Evolutionary conservation across 2,888 invertebrate species (phyloP).

Genomic region (Flexamia atlantica): DNA sequence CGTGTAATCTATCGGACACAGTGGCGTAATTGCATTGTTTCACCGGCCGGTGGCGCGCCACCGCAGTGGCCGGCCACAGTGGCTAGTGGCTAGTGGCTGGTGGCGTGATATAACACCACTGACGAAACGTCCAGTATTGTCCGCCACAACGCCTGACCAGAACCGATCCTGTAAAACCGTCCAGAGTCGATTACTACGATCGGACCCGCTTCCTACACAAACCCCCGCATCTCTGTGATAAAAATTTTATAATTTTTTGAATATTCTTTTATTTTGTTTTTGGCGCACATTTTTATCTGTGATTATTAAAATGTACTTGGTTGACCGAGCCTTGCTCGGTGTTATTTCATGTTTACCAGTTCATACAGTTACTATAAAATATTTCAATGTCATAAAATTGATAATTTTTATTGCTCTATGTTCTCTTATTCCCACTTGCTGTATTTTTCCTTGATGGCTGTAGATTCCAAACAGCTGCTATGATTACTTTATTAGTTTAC

Average conservation of each 20-base stretch:
- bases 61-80: neutral
- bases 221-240: neutral
- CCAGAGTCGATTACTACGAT: conserved; percentile 32
- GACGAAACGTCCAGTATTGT: conserved; percentile 12
- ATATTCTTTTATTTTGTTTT: too few species aligned
- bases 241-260: too few species aligned
- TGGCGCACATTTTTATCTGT: neutral
- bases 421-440: too few species aligned
- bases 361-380: too few species aligned
- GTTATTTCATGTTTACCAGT: too few species aligned
- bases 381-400: too few species aligned
- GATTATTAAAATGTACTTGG: too few species aligned
- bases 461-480: too few species aligned
- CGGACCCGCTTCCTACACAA: neutral
- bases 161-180: conserved; percentile 47
- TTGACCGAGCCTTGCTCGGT: too few species aligned
- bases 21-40: conserved; percentile 52
- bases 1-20: neutral
- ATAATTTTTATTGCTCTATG: too few species aligned
- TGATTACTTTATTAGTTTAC: too few species aligned
- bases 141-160: conserved; percentile 46
- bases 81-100: neutral
- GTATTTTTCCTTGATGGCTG: too few species aligned
- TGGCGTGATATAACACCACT: conserved; percentile 45
- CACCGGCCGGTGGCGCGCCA: conserved; percentile 16